Base-by-base conservation (phyloP, 2,113 vertebrate genomes). In the Saccopteryx bilineata region DNA sequence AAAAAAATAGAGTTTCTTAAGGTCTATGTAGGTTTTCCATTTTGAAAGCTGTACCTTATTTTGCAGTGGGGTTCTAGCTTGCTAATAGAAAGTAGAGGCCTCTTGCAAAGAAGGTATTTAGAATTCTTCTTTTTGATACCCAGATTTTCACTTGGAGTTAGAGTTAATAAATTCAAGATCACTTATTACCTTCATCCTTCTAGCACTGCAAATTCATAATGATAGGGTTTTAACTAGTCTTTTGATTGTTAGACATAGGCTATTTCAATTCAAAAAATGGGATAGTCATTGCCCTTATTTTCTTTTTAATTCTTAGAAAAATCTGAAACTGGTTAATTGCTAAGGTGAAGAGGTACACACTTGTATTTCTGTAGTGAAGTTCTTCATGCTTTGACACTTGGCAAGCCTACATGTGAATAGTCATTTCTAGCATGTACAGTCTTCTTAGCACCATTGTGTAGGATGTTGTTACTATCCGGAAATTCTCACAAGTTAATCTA, bases 141-240 rank as follows among this genome's bases (percentile, higher is more conserved):
- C 6, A 46, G 52, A 76, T 68, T 87, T 96, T 87, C 94, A 84
- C 18, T 56, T 93, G 61, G 21, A 96, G 26, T 11, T 95, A 60
- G 63, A 95, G 84, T 95, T 87, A 94, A 15, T 96, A 95, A 61
- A n/a, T 81, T 94, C 60, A 94, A 93, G 46, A 39, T 65, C 15
- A 89, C 71, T 91, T 95, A 88, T 87, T 89, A 82, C 75, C 11
- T 61, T 94, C 92, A 24, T 39, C 84, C 46, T 23, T 12, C 95
- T 96, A 93, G 72, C 71, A 78, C 7, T 33, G 15, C 6, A 74
- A 72, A n/a, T 56, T 83, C 1, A 1, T 10, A 7, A 50, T 86
- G 31, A 78, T 46, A 74, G 39, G 50, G 39, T 21, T 87, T 28
- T 91, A 90, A 60, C 9, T 39, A 31, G 46, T 92, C 13, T 68